Base-by-base conservation (phyloP, 1,140 invertebrate species). In the Teleogryllus occipitalis region DNA sequence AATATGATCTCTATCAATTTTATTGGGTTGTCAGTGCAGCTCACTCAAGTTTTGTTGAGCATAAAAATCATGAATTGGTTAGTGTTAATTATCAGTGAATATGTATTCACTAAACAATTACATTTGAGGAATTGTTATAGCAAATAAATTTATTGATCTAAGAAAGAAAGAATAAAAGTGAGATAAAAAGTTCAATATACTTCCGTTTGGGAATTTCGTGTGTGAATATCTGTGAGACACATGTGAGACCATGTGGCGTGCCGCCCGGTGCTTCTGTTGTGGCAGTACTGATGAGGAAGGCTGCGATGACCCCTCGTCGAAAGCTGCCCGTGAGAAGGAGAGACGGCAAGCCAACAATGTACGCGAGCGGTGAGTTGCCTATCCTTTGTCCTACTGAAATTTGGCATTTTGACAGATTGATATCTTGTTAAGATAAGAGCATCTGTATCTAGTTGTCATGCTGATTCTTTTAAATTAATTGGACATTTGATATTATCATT, bases 301-400 rank as follows among this genome's bases (percentile, higher is more conserved):
- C 83, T 65, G 54, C 7, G 88, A 90, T 79, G 94, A 96, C 87
- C 95, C 96, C 15, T 93, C 93, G 87, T 92, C 93, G 82, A 98
- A 98, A 91, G 93, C 94, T 80, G 94, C 97, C 87, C 91, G 96
- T 84, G 97, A 99, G 89, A 95, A 95, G 89, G 96, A 99, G 89
- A 91, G 97, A 83, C 91, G 97, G 82, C 96, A 98, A 88, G 97
- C 97, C 82, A 99, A 99, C 90, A 99, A 99, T 91, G 97, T 98
- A 84, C 89, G 97, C 84, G 98, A 99, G 92, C 94, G 96, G 96
- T 97, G 89, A 89, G 91, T 90, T 88, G 88, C 85, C 86, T 7
- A 78, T 14, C 21, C 54, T 65, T 18, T 65, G 18, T 65, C 54
- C 54, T 18, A 65, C 54, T 65, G 18, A 14, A 65, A 14, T 65